Evolutionary conservation across 2,113 vertebrate species (phyloP).

Genomic region (Falcunculus frontatus): DNA sequence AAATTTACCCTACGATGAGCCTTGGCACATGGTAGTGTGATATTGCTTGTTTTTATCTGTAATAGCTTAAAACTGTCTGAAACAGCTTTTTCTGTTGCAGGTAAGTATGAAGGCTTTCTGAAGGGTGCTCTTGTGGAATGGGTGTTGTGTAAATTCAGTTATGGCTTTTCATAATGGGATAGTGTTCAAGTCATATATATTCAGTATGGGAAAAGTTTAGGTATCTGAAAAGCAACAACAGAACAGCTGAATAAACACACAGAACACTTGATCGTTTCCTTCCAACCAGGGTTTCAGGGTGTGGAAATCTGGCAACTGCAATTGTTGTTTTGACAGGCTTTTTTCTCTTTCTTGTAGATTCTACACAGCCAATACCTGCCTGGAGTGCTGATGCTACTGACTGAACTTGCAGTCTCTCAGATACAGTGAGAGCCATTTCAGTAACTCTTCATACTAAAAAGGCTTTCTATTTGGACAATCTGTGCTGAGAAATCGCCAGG

Average conservation of each 20-base stretch:
- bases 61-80: not conserved
- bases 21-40: not conserved
- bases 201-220: not conserved
- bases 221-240: not conserved
- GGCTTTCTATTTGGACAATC: not conserved
- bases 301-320: not conserved
- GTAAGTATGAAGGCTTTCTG: not conserved
- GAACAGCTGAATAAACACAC: not conserved
- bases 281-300: not conserved
- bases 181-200: not conserved
- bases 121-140: not conserved
- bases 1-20: not conserved
- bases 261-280: not conserved
- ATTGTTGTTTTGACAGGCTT: not conserved
- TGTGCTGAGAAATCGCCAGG: not conserved
- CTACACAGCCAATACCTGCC: conserved; percentile 78
- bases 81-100: not conserved
- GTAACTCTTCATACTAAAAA: not conserved
- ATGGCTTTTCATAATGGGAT: not conserved
- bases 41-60: not conserved
- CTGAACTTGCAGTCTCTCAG: conserved; percentile 80
- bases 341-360: conserved; percentile 72
- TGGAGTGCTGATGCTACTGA: conserved; percentile 83
- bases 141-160: not conserved
- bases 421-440: conserved; percentile 57